Conservation (phyloP, 1,140 invertebrate genomes). For the Schlechtendalia chinensis region DNA sequence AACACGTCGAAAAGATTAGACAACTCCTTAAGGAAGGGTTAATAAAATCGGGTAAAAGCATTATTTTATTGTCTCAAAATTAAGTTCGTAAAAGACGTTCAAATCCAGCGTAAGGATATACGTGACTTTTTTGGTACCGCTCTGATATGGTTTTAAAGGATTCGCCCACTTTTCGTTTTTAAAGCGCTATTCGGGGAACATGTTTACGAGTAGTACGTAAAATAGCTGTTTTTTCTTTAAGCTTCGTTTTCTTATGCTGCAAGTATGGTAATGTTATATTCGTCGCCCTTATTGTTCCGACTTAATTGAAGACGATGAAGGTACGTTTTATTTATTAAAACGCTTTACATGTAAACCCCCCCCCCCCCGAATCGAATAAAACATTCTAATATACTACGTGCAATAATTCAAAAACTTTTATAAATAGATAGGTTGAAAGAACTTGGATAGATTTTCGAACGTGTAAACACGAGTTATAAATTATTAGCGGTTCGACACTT, state of each 20-base stretch:
- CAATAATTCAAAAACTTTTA: no score
- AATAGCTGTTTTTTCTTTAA: slow-evolving; percentile 1
- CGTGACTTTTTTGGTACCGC: not conserved
- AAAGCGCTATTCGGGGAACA: not conserved
- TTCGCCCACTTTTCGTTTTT: slow-evolving; percentile 6
- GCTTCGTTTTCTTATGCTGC: not conserved
- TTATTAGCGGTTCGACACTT: no score
- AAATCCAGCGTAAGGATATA: slow-evolving; percentile 9
- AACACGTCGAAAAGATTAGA: no score
- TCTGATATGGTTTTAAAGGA: slow-evolving; percentile 9
- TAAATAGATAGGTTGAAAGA: no score
- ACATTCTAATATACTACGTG: no score
- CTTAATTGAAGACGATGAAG: not conserved
- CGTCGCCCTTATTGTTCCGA: not conserved
- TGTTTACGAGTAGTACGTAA: slow-evolving; percentile 17
- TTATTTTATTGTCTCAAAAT: not conserved
- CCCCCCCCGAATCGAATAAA: no score
- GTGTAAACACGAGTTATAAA: no score
- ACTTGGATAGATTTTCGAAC: no score
- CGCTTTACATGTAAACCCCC: no score
- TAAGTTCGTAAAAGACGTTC: not conserved
- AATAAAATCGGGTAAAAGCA: no score
- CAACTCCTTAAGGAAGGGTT: no score
- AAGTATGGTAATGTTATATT: not conserved
- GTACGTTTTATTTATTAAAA: no score